Conservation (phyloP, 2,888 invertebrate species). For the Notodonta ziczac region DNA sequence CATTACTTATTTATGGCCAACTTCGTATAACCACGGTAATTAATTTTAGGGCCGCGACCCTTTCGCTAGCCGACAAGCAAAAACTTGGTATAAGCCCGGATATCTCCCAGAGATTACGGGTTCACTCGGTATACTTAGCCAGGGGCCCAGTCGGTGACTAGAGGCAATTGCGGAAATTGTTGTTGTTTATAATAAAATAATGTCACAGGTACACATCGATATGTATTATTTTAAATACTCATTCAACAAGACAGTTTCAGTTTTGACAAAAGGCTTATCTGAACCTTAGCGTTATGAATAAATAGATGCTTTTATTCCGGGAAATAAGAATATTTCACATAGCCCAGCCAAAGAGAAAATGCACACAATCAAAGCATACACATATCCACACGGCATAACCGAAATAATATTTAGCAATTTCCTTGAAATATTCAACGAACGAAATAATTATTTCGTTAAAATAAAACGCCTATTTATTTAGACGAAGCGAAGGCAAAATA, state of each 20-base stretch:
- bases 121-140: neutral
- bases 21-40: constrained; percentile 41
- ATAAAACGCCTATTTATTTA: neutral
- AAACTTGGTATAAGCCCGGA: constrained; percentile 19
- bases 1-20: constrained; percentile 37
- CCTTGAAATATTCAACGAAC: neutral
- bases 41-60: constrained; percentile 31
- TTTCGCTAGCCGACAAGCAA: constrained; percentile 13
- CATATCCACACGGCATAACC: neutral
- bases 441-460: neutral
- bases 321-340: neutral
- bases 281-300: no score
- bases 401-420: neutral
- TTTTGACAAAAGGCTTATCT: no score
- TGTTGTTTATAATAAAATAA: neutral
- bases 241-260: no score
- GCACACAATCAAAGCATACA: no score
- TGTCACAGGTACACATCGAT: no score
- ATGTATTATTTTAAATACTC: no score
- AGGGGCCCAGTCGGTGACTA: neutral
- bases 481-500: constrained; percentile 3
- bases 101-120: neutral
- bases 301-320: no score
- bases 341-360: neutral
- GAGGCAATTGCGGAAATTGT: neutral